Evolutionary conservation across 2,888 invertebrate species (phyloP), one percentile per base, ranked within the genome.

Genomic region (Pantelozetes paolii): DNA sequence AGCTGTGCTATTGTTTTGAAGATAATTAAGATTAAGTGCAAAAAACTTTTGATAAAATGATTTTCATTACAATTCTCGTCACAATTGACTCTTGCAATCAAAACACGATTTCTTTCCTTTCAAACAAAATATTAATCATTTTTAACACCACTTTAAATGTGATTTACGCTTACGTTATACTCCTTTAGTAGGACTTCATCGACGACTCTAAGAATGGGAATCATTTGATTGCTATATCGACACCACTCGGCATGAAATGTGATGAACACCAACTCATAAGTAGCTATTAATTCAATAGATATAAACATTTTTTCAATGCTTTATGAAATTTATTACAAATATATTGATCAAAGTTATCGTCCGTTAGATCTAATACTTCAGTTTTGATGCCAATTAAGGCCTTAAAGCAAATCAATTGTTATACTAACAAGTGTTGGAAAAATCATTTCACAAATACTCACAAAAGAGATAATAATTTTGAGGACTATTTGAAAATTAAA

Each of bases 191-290:
- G 88, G 84, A 90, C 91, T 79, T 91, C 91, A 15, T 96, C 91
- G 54, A 97, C 93, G 82, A 97, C 94, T 82, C 95, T 93, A 84
- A 95, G 99, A 80, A 97, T 90, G 15, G 99, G 99, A 83, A 99
- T 85, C 85, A 94, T 88, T 83, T 93, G 96, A 85, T n/a, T n/a
- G n/a, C 98, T 98, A 85, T 98, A 99, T 81, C 93, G 89, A 85
- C 99, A 99, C 99, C 99, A 99, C 82, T 99, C 97, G 40, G 99
- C 99, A 85, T 98, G 99, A 84, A 99, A 99, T 85, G 99, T 99
- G 77, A 99, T 89, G 84, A 99, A 92, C 76, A 98, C 96, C 83
- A 99, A 85, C 86, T 99, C 97, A 87, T 95, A 93, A 76, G 90
- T 89, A 76, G 91, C 96, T 95, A 86, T 71, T 15, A 42, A 32